These are phyloP conservation scores for Argyrosomus japonicus DNA, from an alignment of 2,113 vertebrate genomes.

Conservation along the genomic window DNA sequence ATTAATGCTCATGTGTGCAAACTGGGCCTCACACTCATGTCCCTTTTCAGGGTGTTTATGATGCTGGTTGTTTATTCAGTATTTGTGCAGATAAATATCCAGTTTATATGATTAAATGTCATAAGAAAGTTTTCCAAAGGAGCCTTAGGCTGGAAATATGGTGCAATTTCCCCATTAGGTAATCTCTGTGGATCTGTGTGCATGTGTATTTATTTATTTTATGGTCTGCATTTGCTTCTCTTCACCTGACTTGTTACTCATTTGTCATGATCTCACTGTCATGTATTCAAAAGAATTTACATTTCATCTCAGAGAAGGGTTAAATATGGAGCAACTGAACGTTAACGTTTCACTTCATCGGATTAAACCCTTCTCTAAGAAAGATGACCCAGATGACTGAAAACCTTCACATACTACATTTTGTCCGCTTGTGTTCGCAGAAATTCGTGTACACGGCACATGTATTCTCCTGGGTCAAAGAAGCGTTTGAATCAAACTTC, in stretches of 20 bases:
- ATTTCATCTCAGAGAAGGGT: not conserved
- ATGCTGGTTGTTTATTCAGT: slow-evolving; percentile 20
- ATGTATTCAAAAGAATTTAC: not conserved
- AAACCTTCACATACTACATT: not conserved
- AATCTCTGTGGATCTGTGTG: not conserved
- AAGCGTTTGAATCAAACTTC: not conserved
- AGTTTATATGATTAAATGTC: not conserved
- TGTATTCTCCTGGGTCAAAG: slow-evolving; percentile 13
- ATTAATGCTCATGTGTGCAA: slow-evolving; percentile 16
- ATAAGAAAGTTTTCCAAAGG: not conserved
- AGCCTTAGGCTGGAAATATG: not conserved
- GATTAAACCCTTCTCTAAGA: too few species aligned
- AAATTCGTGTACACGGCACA: too few species aligned
- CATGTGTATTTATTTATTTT: not conserved
- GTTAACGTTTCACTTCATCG: too few species aligned
- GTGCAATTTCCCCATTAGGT: not conserved
- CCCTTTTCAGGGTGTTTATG: not conserved
- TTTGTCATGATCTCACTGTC: slow-evolving; percentile 3
- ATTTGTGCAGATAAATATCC: not conserved
- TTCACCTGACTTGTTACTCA: slow-evolving; percentile 2
- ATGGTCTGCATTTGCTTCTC: not conserved
- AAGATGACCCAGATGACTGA: too few species aligned
- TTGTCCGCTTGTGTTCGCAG: too few species aligned
- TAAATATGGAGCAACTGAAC: too few species aligned
- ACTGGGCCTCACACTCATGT: not conserved